phyloP scores from a whole-genome alignment of 2,888 invertebrate genomes.

The Lycophotia porphyrea region DNA sequence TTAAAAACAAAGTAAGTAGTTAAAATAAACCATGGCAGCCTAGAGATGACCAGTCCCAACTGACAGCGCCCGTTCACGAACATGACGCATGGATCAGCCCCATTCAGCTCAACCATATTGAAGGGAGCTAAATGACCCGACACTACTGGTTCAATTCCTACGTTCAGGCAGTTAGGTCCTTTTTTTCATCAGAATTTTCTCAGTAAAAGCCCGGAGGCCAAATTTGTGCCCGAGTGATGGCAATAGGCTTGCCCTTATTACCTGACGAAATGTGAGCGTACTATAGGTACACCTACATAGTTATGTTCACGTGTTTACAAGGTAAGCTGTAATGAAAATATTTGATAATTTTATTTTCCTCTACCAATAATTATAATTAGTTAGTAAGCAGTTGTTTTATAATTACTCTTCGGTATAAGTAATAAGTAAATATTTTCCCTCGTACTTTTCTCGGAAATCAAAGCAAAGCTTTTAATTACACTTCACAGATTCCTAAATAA shows the following conservation, averaged over 20 bases:
- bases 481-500: conserved; percentile 19
- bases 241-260: neutral
- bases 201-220: neutral
- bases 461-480: conserved; percentile 34
- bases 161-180: neutral
- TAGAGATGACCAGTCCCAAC: too few relatives aligned
- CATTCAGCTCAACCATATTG: too few relatives aligned
- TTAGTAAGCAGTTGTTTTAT: neutral
- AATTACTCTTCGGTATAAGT: conserved; percentile 4
- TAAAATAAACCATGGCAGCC: too few relatives aligned
- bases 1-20: too few relatives aligned
- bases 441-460: conserved; percentile 3
- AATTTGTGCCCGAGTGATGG: neutral
- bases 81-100: too few relatives aligned
- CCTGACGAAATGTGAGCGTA: neutral
- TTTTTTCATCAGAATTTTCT: neutral
- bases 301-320: neutral
- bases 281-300: neutral
- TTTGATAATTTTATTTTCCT: neutral
- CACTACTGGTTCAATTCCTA: neutral
- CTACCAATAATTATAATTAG: neutral
- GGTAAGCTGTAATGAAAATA: neutral
- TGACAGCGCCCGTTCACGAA: too few relatives aligned
- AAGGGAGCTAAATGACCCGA: too few relatives aligned
- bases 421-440: neutral